Evolutionary conservation across 2,113 vertebrate genomes (phyloP).

Genomic region (Nothocercus julius): DNA sequence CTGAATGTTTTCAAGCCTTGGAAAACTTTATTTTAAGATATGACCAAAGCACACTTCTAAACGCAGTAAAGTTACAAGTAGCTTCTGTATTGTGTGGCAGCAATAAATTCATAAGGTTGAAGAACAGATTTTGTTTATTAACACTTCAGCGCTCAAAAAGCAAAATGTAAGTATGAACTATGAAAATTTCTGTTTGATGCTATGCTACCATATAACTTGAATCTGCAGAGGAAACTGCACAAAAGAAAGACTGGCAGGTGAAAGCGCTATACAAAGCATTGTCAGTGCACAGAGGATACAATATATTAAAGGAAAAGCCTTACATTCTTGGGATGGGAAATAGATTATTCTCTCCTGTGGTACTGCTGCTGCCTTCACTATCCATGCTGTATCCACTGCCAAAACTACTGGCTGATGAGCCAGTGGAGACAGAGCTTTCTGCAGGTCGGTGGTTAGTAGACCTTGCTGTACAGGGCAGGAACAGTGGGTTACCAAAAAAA

Average conservation of each 20-base stretch:
- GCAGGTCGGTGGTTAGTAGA: conserved; percentile 83
- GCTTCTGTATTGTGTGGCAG: not conserved
- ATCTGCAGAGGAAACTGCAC: not conserved
- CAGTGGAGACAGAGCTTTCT: conserved; percentile 89
- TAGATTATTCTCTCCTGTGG: conserved; percentile 89
- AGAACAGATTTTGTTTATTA: not conserved
- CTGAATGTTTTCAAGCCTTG: not conserved
- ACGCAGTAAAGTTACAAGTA: not conserved
- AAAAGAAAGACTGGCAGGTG: not conserved
- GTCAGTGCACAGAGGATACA: not conserved
- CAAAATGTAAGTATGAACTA: not conserved
- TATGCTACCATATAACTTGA: not conserved
- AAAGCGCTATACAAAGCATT: not conserved
- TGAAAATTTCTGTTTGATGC: not conserved
- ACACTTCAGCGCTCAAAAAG: not conserved
- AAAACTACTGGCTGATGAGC: conserved; percentile 90
- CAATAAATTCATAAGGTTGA: not conserved
- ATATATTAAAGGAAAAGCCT: conserved; percentile 64
- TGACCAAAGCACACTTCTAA: not conserved
- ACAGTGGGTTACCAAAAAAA: conserved; percentile 44
- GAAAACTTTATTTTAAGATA: not conserved
- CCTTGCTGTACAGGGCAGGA: conserved; percentile 84
- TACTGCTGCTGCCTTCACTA: conserved; percentile 85
- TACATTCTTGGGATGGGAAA: conserved; percentile 96
- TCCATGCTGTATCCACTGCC: conserved; percentile 92